Evolutionary conservation across 1,140 invertebrate genomes (phyloP), one percentile per base, ranked within the genome.

Genomic region (Drosophila kurseongensis): DNA sequence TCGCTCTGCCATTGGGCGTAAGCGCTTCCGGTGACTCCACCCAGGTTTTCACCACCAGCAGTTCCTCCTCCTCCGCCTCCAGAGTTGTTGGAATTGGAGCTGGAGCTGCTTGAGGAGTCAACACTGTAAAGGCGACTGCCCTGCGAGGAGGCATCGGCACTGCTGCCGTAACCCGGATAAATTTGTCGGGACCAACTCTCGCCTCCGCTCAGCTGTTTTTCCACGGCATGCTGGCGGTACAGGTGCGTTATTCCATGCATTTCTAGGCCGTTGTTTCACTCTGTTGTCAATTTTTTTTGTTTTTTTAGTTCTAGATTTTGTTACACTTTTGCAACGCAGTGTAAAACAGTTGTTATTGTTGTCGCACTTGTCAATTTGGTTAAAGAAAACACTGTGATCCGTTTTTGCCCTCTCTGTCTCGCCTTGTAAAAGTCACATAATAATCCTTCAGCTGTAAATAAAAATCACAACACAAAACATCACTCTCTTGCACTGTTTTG

Each of bases 211-310:
- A 91, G 41, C 60, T 92, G 90, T 51, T 92, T 92, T 50, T 92
- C 91, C n/a, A 92, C 79, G 54, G 91, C 91, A 56, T 92, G 91
- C 69, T 92, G 91, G 42, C 91, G 86, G 75, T 90, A 92, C 48
- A 92, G 81, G 77, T 92, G 91, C 14, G 92, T 85, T 47, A 92
- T 92, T 47, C 91, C 91, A 60, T 92, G 91, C 91, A 92, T 92
- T 71, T 47, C 50, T 51, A 66, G 40, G 59, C 41, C 48, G 56
- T 66, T 62, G 18, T 23, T 51, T 10, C 4, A 27, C 9, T 51
- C 23, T 51, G 6, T 60, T 62, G 32, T 50, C 35, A 48, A n/a
- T 50, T 66, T 10, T 41, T 50, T 42, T 12, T 27, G 9, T 5
- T 16, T 12, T 18, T 38, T 5, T 16, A 63, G 58, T 50, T 48